Percentiles rank a stretch among this genome's conserved stretches.
Evolutionary conservation across 1,140 invertebrate species (phyloP).

Genomic region (Trachymyrmex septentrionalis): DNA sequence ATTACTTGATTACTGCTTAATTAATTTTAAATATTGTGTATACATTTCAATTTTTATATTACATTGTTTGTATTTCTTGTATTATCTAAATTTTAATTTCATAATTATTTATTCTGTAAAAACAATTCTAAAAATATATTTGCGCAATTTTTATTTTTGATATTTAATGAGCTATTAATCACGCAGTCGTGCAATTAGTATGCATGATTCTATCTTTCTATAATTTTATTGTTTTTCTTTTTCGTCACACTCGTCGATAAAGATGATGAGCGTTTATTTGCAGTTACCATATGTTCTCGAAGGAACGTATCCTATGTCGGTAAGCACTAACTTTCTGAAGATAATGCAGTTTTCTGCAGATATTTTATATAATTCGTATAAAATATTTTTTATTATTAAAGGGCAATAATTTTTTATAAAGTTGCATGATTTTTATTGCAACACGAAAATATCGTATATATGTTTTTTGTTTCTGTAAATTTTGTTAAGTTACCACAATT

Average conservation of each 20-base stretch:
- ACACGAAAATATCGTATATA: background rate
- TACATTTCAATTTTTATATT: background rate
- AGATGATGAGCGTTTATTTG: background rate
- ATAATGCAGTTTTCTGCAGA: slow-evolving; percentile 68
- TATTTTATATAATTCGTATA: background rate
- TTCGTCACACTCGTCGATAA: slow-evolving; percentile 36
- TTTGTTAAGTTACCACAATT: background rate
- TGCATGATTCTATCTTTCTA: background rate
- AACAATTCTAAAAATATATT: background rate
- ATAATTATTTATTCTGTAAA: background rate
- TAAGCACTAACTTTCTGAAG: slow-evolving; percentile 36
- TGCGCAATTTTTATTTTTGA: background rate
- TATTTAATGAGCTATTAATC: background rate
- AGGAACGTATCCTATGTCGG: background rate
- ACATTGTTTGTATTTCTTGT: no score
- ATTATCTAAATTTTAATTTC: background rate
- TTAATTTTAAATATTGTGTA: background rate
- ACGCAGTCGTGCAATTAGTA: slow-evolving; percentile 15
- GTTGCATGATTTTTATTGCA: background rate
- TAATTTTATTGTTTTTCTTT: background rate
- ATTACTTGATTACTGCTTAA: background rate
- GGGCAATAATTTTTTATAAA: background rate
- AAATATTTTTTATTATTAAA: slow-evolving; percentile 7
- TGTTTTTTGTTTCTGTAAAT: background rate
- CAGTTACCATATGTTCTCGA: slow-evolving; percentile 31